phyloP scores from a whole-genome alignment of 2,797 vertebrate genomes.

The Pseudocheirus occidentalis region DNA sequence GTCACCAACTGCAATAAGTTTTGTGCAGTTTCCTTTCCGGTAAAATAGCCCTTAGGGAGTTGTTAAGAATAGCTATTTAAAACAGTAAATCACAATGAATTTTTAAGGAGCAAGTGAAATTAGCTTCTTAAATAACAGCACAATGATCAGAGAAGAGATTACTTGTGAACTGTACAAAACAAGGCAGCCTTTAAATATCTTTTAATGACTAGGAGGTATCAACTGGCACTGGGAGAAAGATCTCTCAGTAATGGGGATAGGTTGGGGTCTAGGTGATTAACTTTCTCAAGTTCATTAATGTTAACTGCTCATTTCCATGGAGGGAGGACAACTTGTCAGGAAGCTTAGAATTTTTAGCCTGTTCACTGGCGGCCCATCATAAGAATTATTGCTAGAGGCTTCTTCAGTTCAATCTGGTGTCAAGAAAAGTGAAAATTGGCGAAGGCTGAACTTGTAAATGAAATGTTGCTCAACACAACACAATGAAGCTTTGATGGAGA shows the following conservation, averaged over 20 bases:
- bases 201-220: not conserved
- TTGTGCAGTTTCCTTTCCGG: not conserved
- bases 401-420: not conserved
- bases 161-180: not conserved
- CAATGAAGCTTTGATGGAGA: not conserved
- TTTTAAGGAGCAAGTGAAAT: not conserved
- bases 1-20: not conserved
- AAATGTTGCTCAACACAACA: not conserved
- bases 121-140: not conserved
- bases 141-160: not conserved
- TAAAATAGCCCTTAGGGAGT: not conserved
- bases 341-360: not conserved
- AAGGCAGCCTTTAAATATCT: not conserved
- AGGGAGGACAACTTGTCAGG: not conserved
- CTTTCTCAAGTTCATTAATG: not conserved
- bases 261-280: not conserved
- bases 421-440: not conserved
- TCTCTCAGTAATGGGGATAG: not conserved
- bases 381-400: not conserved
- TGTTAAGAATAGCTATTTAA: not conserved
- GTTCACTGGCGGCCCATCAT: rapidly evolving
- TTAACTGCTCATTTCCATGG: not conserved
- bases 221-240: not conserved
- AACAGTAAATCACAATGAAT: not conserved
- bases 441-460: not conserved